A percentile compares a stretch with the other conserved stretches of the same genome.
Evolutionary conservation across 2,888 invertebrate species (phyloP).

Genomic region (Crepidodera aurea): DNA sequence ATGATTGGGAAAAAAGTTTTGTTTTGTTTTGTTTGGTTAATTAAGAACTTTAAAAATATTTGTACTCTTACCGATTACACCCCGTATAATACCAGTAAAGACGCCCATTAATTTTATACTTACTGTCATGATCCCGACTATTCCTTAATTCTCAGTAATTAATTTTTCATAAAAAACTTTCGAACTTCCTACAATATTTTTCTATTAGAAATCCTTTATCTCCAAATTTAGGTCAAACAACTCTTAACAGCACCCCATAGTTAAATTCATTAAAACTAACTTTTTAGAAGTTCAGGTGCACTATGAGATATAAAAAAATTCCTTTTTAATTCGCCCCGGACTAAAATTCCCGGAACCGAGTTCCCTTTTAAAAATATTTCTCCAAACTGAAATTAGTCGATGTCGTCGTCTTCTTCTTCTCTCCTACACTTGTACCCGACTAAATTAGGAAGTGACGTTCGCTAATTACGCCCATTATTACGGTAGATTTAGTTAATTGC

Average conservation of each 20-base stretch:
- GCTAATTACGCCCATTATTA: constrained; percentile 33
- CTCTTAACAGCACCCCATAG: background rate
- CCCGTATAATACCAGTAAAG: no score
- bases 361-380: background rate
- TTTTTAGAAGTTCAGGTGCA: background rate
- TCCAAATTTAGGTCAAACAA: background rate
- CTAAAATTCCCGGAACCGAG: background rate
- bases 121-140: no score
- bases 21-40: no score
- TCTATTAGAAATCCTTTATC: no score
- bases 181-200: no score
- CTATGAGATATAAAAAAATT: background rate
- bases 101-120: no score
- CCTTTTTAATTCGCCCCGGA: background rate
- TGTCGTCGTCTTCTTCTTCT: constrained; percentile 21
- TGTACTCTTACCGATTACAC: no score
- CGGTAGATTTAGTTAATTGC: constrained; percentile 35
- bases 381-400: constrained; percentile 20
- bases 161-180: no score
- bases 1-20: no score
- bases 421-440: constrained; percentile 19
- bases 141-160: no score
- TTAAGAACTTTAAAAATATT: no score
- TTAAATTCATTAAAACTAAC: constrained; percentile 3
- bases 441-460: constrained; percentile 32